Conservation (phyloP, 2,797 vertebrate species). For the Melanotaenia nigrans region DNA sequence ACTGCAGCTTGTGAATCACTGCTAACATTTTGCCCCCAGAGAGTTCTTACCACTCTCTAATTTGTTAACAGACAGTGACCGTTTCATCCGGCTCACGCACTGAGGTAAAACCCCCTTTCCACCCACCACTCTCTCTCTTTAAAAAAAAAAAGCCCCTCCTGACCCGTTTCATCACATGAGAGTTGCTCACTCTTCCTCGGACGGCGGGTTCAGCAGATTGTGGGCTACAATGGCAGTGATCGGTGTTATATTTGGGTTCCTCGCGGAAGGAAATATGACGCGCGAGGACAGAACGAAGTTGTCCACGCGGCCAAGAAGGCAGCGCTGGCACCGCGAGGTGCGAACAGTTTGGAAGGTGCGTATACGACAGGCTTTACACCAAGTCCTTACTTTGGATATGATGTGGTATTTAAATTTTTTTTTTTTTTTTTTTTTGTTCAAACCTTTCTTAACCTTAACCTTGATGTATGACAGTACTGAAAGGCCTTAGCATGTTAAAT, state of each 20-base stretch:
- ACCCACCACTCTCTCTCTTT: not conserved
- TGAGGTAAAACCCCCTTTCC: slow-evolving; percentile 17
- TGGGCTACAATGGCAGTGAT: slow-evolving; percentile 21
- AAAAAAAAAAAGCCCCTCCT: not conserved
- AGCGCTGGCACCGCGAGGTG: slow-evolving; percentile 1
- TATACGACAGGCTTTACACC: slow-evolving; percentile 5
- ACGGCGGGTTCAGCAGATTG: slow-evolving; percentile 12
- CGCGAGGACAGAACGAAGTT: slow-evolving; percentile 41
- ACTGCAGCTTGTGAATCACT: slow-evolving; percentile 41
- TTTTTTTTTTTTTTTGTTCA: not conserved
- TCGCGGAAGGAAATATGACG: slow-evolving; percentile 66
- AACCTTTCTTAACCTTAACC: not conserved
- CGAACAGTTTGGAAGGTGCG: slow-evolving; percentile 46
- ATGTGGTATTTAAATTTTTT: not conserved
- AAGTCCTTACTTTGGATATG: not conserved
- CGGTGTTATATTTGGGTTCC: slow-evolving; percentile 54
- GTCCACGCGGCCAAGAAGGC: slow-evolving; percentile 23
- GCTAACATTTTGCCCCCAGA: slow-evolving; percentile 38
- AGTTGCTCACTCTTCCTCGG: slow-evolving; percentile 5
- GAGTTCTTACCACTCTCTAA: slow-evolving; percentile 35
- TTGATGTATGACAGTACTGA: not conserved
- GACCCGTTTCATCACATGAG: slow-evolving; percentile 19
- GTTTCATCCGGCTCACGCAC: slow-evolving; percentile 18
- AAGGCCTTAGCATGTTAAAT: not conserved
- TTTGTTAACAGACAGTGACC: slow-evolving; percentile 7